Evolutionary conservation across 2,888 invertebrate species (phyloP), one percentile per base, ranked within the genome.

Genomic region (Scaeva pyrastri): DNA sequence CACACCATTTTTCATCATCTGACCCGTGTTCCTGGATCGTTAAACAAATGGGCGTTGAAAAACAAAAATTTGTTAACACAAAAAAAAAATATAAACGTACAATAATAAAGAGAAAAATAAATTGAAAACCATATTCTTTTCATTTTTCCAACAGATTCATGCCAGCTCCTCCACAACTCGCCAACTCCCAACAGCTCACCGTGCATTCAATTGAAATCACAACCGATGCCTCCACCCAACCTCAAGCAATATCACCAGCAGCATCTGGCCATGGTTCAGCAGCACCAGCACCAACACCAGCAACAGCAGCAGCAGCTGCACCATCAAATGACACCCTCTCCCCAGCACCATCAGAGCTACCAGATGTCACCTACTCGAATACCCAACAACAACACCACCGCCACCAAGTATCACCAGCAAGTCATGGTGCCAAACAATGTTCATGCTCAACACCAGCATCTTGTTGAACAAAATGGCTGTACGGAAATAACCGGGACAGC

Each of bases 161-260:
- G 91, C 90, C 92, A 92, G 86, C 90, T 92, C 87, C 90, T 92
- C 89, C 90, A 90, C 88, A 91, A 88, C 85, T 90, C 91, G 68
- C 90, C 91, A 76, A 89, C 89, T 60, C 90, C 90, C 84, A 90
- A 90, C 86, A 89, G 88, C 79, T 89, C 89, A 48, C 84, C 89
- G 50, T 90, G 90, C 73, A 89, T 89, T 88, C 90, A 90, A 88
- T 84, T 90, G 86, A 90, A 90, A 83, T 72, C 88, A 79, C 78
- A 79, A 58, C 76, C 87, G 14, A 56, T 82, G 71, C 71, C 74
- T 43, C 88, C 88, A 81, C 87, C 88, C 73, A 79, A 70, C 55
- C 64, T 88, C 41, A 82, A 85, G 66, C 88, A 80, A 72, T 87
- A 86, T 73, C 76, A 81, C n/a, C 84, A 71, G 21, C 81, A 68